phyloP scores from a whole-genome alignment of 2,888 invertebrate species.

The Uloborus plumipes region DNA sequence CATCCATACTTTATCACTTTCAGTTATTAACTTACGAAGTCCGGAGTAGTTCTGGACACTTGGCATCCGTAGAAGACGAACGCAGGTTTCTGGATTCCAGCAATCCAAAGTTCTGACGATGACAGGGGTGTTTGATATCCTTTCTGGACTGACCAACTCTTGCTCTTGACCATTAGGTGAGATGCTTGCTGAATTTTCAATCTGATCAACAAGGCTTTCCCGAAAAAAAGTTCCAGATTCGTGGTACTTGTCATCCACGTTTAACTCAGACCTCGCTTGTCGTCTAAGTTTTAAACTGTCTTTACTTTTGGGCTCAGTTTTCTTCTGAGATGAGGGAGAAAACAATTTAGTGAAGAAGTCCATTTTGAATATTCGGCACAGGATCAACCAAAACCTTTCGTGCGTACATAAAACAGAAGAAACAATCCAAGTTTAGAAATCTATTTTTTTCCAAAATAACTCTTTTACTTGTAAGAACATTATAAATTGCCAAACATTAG shows the following conservation, averaged over 20 bases:
- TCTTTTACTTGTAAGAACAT: too few relatives aligned
- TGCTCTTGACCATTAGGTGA: neutral
- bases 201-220: slow-evolving; percentile 20
- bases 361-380: neutral
- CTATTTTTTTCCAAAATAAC: too few relatives aligned
- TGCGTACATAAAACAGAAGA: too few relatives aligned
- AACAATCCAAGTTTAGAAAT: too few relatives aligned
- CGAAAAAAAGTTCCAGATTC: slow-evolving; percentile 16
- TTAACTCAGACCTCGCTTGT: neutral
- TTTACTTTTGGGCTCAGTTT: neutral
- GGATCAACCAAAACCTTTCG: too few relatives aligned
- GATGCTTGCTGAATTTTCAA: neutral
- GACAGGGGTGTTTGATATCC: neutral
- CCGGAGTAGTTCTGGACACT: slow-evolving; percentile 69
- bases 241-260: neutral
- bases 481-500: too few relatives aligned
- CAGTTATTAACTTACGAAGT: slow-evolving; percentile 68
- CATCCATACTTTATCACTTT: slow-evolving; percentile 71
- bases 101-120: slow-evolving; percentile 55
- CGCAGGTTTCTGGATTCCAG: slow-evolving; percentile 71
- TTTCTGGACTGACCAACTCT: neutral
- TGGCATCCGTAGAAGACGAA: slow-evolving; percentile 69
- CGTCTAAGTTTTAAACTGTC: neutral
- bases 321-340: slow-evolving; percentile 1
- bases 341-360: slow-evolving; percentile 17